These are phyloP conservation scores for Tiliacea citrago DNA, from an alignment of 2,888 invertebrate species.

Conservation along the genomic window DNA sequence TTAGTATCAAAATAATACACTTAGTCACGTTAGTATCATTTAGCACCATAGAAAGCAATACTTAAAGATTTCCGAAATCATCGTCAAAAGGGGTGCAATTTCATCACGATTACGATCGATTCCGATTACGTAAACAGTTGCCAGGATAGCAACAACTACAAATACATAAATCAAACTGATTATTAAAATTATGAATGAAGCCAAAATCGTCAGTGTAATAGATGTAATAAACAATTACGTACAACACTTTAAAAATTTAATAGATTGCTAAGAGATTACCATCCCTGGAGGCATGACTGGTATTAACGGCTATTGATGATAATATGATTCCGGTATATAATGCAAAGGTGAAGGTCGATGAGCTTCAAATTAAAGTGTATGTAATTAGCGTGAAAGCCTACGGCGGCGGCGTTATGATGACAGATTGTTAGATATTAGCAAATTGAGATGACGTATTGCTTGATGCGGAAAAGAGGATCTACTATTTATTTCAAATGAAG, in stretches of 20 bases:
- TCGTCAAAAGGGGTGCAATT: neutral
- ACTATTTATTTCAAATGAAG: neutral
- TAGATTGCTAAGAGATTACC: conserved; percentile 28
- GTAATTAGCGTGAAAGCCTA: conserved; percentile 32
- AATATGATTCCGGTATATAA: conserved; percentile 58
- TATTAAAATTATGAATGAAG: neutral
- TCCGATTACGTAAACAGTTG: neutral
- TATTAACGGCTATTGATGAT: conserved; percentile 44
- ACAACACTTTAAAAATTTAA: conserved; percentile 32
- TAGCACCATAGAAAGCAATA: neutral
- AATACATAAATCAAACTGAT: neutral
- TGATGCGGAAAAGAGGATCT: neutral
- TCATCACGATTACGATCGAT: neutral
- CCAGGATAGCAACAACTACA: neutral
- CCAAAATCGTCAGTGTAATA: neutral
- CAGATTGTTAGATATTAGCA: conserved; percentile 32
- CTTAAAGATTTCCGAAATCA: neutral
- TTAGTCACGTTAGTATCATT: neutral
- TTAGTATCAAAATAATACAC: neutral
- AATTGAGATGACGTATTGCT: conserved; percentile 27
- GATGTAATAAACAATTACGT: conserved; percentile 25
- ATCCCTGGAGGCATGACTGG: conserved; percentile 43
- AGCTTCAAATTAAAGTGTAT: conserved; percentile 24
- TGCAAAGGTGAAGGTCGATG: conserved; percentile 58
- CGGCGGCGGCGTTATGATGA: conserved; percentile 42